These are phyloP conservation scores for Lanistes nyassanus DNA, from an alignment of 1,140 invertebrate genomes.

Conservation along the genomic window DNA sequence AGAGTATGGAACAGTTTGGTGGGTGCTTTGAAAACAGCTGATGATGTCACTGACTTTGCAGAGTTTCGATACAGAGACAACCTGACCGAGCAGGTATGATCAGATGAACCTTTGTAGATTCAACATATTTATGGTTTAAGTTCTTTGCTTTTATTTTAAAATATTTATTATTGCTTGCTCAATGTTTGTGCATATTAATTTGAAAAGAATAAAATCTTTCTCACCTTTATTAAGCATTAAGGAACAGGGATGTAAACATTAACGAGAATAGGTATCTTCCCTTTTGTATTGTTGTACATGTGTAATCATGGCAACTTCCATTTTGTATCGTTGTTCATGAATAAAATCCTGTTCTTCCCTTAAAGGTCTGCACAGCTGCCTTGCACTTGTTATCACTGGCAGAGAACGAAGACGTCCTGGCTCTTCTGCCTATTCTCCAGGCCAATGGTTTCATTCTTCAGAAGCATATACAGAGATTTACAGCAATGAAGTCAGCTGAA, in stretches of 20 bases:
- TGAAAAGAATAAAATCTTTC: background rate
- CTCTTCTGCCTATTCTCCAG: conserved; percentile 12
- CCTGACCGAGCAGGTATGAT: conserved; percentile 73
- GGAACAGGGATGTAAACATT: background rate
- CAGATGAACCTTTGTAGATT: too few species aligned
- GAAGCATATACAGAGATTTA: conserved; percentile 10
- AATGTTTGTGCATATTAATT: too few species aligned
- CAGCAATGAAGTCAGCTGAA: background rate
- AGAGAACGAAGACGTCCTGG: conserved; percentile 1
- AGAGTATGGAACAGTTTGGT: conserved; percentile 77
- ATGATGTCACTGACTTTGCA: conserved; percentile 75
- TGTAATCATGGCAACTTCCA: too few species aligned
- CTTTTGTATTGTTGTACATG: background rate
- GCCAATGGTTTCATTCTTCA: conserved; percentile 4
- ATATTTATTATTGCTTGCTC: background rate
- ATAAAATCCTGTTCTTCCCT: too few species aligned
- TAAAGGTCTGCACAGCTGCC: conserved; percentile 17
- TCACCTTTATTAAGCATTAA: background rate
- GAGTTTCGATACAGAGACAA: conserved; percentile 85
- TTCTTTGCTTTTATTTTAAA: background rate
- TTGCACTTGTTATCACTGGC: conserved; percentile 21
- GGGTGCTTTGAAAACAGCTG: conserved; percentile 77
- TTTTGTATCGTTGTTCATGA: too few species aligned
- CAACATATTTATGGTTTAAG: background rate
- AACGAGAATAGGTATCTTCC: background rate